Evolutionary conservation across 1,140 invertebrate genomes (phyloP), one percentile per base, ranked within the genome.

Genomic region (Drosophila burlai): DNA sequence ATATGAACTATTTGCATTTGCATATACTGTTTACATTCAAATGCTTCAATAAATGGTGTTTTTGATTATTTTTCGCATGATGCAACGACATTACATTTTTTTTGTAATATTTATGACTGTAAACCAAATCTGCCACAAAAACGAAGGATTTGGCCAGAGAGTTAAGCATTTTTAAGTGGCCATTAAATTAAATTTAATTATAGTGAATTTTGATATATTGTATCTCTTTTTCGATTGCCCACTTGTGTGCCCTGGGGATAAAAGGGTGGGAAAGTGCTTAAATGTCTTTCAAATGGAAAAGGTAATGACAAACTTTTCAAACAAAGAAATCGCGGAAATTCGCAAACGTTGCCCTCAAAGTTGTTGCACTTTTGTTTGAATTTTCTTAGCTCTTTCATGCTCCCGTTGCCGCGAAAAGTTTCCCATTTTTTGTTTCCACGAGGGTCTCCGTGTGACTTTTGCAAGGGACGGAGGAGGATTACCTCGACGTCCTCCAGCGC

Each of bases 281-380:
- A 71, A 24, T 68, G 31, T 36, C 46, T 43, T 60, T 72, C 11
- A 9, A 47, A 74, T 34, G 46, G n/a, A 54, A 54, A 59, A 79
- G 60, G 52, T 45, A 54, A 47, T 36, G 38, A 61, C 50, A 73
- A 74, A 80, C 59, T 67, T 63, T 49, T 76, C 45, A 13, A 11
- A 59, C 40, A 65, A 67, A 81, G 54, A 40, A 59, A 65, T 58
- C 55, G 71, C 54, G 49, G n/a, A 63, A 54, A 57, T 62, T 66
- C 58, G 58, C 46, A 63, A 67, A 26, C 54, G 46, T 72, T 75
- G 43, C 55, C 61, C 61, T 42, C 58, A 87, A 87, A 87, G 81
- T 87, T 90, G 74, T 81, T 84, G 85, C 84, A 89, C 85, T 87
- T 89, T 87, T 79, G 81, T 87, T 80, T 69, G 69, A 81, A 90